Evolutionary conservation across 2,113 vertebrate genomes (phyloP), one percentile per base, ranked within the genome.

Genomic region (Myrmecophaga tridactyla): DNA sequence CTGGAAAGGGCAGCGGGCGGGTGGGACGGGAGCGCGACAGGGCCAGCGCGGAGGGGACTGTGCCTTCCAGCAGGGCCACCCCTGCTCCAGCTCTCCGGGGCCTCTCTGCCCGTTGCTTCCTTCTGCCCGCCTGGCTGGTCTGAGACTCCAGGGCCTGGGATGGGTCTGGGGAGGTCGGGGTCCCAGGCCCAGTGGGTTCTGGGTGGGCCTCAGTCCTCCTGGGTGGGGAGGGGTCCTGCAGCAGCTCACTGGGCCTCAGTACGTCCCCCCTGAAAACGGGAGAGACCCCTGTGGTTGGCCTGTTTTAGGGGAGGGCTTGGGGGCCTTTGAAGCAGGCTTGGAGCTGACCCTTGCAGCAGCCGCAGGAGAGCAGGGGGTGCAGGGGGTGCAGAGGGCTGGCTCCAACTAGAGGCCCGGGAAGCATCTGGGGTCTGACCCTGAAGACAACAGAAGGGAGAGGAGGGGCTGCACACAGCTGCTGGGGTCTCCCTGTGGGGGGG

Each of bases 401-500:
- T n/a, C n/a, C n/a, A n/a, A n/a, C n/a, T 21, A 48, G 41, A 76
- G 36, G 46, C 36, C 4, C 6, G 0, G 7, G 15, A 31, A 25
- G 23, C 0, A 0, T 4, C 25, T 21, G 36, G 41, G 76, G 27
- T 62, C 13, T 63, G 65, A 34, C 70, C n/a, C 12, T 5, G 73
- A 51, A 81, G 60, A 13, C 14, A 14, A 23, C 67, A 29, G 7
- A 62, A 31, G 17, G 48, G 21, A 15, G 4, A 1, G 34, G 67
- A 9, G 6, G 11, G 17, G 15, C 27, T 1, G 56, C 3, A 36
- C 2, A 1, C 7, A 17, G 34, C 4, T 7, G 14, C 58, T n/a
- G n/a, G n/a, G n/a, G n/a, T 0, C 7, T 1, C 0, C 36, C 13
- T 0, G 0, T 6, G 2, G 0, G 12, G 31, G 0, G 1, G 1